These are phyloP conservation scores for Notocelia uddmanniana DNA, from an alignment of 2,888 invertebrate species.

Conservation along the genomic window DNA sequence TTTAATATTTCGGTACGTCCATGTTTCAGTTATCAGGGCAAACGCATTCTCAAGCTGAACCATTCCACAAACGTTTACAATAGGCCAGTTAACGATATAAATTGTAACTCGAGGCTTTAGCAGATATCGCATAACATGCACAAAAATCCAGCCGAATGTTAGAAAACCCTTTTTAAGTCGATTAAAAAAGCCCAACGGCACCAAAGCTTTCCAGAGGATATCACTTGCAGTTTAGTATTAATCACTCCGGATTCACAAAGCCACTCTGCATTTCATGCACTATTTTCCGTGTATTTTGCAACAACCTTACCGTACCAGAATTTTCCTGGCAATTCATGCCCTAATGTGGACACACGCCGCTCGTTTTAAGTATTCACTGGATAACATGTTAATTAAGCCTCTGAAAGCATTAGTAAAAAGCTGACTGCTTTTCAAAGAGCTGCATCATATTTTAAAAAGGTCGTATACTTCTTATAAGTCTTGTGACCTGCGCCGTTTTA, in stretches of 20 bases:
- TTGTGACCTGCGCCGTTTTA: neutral
- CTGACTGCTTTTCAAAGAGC: conserved; percentile 69
- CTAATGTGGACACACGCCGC: conserved; percentile 43
- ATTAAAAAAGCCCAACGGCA: conserved; percentile 15
- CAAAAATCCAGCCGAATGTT: neutral
- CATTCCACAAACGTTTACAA: too few species aligned
- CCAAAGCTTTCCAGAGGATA: conserved; percentile 24
- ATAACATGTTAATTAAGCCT: conserved; percentile 80
- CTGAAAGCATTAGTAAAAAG: conserved; percentile 81
- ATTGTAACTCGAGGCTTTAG: neutral
- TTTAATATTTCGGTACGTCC: too few species aligned
- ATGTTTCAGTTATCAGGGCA: too few species aligned
- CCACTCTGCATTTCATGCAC: conserved; percentile 41
- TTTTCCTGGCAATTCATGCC: conserved; percentile 43
- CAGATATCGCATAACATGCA: neutral
- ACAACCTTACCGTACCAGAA: conserved; percentile 35
- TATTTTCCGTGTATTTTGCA: conserved; percentile 24
- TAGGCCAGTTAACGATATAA: neutral
- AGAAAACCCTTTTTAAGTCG: neutral
- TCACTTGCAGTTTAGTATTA: conserved; percentile 47
- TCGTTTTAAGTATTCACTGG: conserved; percentile 75
- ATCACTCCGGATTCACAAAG: conserved; percentile 53
- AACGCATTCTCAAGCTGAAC: too few species aligned
- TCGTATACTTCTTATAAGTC: neutral
- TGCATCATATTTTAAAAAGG: conserved; percentile 36